These are phyloP conservation scores for Orbicella faveolata DNA, from an alignment of 64 coral and sea anemone genomes.

Conservation along the genomic window DNA sequence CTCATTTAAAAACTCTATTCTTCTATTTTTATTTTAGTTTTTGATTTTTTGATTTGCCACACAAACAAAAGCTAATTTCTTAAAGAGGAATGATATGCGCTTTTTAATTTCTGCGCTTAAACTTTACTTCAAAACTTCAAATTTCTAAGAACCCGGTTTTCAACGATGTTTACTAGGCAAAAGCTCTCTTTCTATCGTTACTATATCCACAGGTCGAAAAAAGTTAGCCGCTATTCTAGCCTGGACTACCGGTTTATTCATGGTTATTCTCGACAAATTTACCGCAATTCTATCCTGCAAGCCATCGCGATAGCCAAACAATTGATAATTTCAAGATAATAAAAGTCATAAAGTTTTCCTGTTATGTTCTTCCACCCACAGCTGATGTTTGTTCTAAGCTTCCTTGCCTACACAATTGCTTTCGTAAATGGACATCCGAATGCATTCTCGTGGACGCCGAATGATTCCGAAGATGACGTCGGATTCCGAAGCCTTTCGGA, in stretches of 20 bases:
- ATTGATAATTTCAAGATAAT: background rate
- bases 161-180: too few relatives aligned
- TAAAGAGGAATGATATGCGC: too few relatives aligned
- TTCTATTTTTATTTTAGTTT: too few relatives aligned
- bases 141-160: too few relatives aligned
- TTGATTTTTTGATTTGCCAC: too few relatives aligned
- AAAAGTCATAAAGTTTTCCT: background rate
- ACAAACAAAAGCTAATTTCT: too few relatives aligned
- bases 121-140: too few relatives aligned
- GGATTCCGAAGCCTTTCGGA: background rate
- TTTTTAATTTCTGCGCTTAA: too few relatives aligned
- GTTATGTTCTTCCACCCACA: background rate
- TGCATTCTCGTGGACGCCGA: background rate
- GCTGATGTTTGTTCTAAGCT: background rate
- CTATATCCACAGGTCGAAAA: background rate
- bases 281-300: background rate
- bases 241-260: background rate
- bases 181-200: too few relatives aligned
- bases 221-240: background rate
- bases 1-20: too few relatives aligned
- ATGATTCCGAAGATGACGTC: conserved; percentile 4
- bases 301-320: background rate
- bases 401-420: background rate
- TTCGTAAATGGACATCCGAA: background rate
- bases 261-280: background rate